Percentiles rank a stretch among this genome's conserved stretches.
Evolutionary conservation across 2,888 invertebrate species (phyloP).

Genomic region (Sisyra nigra): DNA sequence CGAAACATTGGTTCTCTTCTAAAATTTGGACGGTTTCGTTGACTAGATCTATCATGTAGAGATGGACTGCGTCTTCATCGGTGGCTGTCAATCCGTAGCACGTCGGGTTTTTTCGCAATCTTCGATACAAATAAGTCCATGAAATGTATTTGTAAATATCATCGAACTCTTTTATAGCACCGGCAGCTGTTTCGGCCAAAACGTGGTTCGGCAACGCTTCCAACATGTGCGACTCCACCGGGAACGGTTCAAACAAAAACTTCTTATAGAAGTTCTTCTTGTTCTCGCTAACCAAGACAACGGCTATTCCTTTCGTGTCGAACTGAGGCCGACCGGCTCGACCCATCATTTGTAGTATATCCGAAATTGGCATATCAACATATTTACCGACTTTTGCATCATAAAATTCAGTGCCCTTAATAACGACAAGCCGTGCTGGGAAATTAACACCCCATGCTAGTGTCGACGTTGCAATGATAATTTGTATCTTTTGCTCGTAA

Average conservation of each 20-base stretch:
- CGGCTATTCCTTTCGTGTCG: constrained; percentile 81
- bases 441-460: constrained; percentile 99
- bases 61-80: constrained; percentile 50
- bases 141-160: constrained; percentile 93
- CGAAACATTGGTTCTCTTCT: constrained; percentile 60
- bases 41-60: constrained; percentile 66
- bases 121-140: constrained; percentile 95
- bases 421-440: constrained; percentile 94
- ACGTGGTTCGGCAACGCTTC: constrained; percentile 89
- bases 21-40: constrained; percentile 62
- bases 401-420: constrained; percentile 96
- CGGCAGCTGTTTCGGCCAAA: constrained; percentile 93
- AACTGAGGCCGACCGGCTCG: constrained; percentile 95
- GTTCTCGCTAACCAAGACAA: constrained; percentile 82
- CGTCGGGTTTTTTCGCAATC: constrained; percentile 80
- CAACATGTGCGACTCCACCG: constrained; percentile 90
- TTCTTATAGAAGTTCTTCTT: constrained; percentile 99
- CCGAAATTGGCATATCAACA: constrained; percentile 99
- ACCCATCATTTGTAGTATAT: constrained; percentile 99
- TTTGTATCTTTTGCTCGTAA: constrained; percentile 89
- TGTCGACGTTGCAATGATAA: constrained; percentile 89
- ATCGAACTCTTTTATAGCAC: constrained; percentile 83
- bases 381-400: constrained; percentile 94
- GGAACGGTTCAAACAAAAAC: constrained; percentile 97
- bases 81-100: constrained; percentile 69